Conservation (phyloP, 2,888 invertebrate species). For the Galeopsomyia nigrocyanea region DNA sequence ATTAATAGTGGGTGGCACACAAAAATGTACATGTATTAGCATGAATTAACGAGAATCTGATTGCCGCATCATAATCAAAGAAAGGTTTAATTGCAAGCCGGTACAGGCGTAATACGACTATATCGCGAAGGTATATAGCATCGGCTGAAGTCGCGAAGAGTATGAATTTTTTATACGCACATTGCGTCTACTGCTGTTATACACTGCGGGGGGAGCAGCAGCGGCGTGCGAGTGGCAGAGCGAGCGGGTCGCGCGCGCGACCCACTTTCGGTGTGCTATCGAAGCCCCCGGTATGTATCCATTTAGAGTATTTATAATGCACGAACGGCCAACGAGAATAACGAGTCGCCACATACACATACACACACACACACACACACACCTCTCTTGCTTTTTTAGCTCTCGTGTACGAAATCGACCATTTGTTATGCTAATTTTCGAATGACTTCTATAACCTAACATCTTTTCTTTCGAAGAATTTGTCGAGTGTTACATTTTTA, state of each 20-base stretch:
- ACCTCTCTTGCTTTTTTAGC: not conserved
- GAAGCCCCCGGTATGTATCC: constrained; percentile 42
- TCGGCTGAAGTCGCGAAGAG: not conserved
- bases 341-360: not conserved
- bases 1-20: too few species aligned
- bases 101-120: too few species aligned
- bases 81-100: too few species aligned
- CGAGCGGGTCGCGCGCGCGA: constrained; percentile 39
- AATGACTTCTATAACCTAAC: too few species aligned
- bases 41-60: too few species aligned
- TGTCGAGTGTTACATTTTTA: too few species aligned
- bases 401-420: too few species aligned
- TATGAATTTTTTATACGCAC: constrained; percentile 30
- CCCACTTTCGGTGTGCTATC: constrained; percentile 43
- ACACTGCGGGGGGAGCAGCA: not conserved
- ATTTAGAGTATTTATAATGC: constrained; percentile 48
- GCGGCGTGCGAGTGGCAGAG: not conserved
- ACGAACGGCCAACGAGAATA: constrained; percentile 19
- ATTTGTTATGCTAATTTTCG: too few species aligned
- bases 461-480: too few species aligned
- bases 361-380: not conserved
- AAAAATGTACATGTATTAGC: too few species aligned
- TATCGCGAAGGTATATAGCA: too few species aligned
- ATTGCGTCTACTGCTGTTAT: constrained; percentile 16
- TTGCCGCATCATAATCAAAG: too few species aligned